Evolutionary conservation across 1,140 invertebrate species (phyloP), one percentile per base, ranked within the genome.

Genomic region (Megalopta genalis): DNA sequence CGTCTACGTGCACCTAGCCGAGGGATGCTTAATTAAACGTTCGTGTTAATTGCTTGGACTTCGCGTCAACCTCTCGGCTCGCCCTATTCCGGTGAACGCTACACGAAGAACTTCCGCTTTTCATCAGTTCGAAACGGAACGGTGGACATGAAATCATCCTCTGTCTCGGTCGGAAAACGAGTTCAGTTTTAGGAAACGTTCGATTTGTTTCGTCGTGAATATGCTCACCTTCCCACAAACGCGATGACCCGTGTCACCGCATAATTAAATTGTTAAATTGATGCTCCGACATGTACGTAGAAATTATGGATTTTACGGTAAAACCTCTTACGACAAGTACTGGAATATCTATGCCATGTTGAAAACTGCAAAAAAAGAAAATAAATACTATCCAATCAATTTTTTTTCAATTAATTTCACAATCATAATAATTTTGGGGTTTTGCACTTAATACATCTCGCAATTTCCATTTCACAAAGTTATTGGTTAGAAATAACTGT

Each of bases 11-110:
- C 83, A 84, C 77, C 83, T 82, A 87, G 79, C 80, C 37, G 39
- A 76, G 71, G 87, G 84, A 90, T 89, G 88, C 88, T 90, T 90
- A 91, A 91, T 91, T 91, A 90, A 91, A 91, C 87, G 85, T 88
- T 90, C 85, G 87, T 88, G 88, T 91, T 91, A 90, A 91, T 91
- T 90, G 90, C 88, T 88, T 87, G 77, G 86, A 90, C 89, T 91
- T 86, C 70, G 86, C 87, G 83, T 88, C 87, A 89, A 90, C 82
- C 89, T 73, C 84, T 83, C 81, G 80, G 86, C 86, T 72, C 68
- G 63, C 73, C 80, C 80, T 83, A 81, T 84, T 86, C 76, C 76
- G 71, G 23, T 66, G 65, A 59, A 70, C 70, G 60, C 77, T 79
- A 54, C 77, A 74, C 68, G 73, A 85, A 83, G 73, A 88, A 88